Evolutionary conservation across 1,140 invertebrate species (phyloP), one percentile per base, ranked within the genome.

Genomic region (Nautilus pompilius): DNA sequence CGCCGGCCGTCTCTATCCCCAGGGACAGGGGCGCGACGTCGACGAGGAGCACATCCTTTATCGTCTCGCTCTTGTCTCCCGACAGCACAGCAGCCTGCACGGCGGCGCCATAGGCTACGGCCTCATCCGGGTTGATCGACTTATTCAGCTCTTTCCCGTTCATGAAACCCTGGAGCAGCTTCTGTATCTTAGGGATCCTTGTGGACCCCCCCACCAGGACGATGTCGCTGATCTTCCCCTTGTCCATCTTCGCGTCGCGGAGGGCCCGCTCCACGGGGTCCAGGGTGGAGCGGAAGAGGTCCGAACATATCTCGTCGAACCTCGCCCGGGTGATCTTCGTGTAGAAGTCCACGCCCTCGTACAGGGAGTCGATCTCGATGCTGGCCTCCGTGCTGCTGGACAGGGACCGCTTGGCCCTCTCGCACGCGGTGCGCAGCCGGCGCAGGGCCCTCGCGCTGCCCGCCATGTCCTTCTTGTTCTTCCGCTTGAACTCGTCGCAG

Each of bases 201-300:
- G 96, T 98, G 17, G 96, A 98, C 45, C 96, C 96, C 69, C 96
- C 96, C 48, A 99, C 96, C 22, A 99, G 84, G 34, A 99, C 95
- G 70, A 99, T 95, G 72, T 99, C 96, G 74, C 98, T 89, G 68
- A 99, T 93, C 65, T 89, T 87, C 8, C 89, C 84, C 81, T 97
- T 97, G 84, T 95, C 93, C 88, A 97, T 89, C 79, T 96, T 96
- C 49, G 95, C 93, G 79, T 97, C 95, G 53, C 90, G 87, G 17
- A 98, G 81, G 5, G 94, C 91, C 81, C 96, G 95, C 80, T 98
- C 95, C 0, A 98, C 95, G 0, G 95, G 95, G 70, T 96, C 92
- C 82, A 98, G 88, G 46, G 95, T 97, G 46, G 89, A 76, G 87
- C 86, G 78, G 80, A 88, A 98, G 34, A 98, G 86, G 83, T 98